Evolutionary conservation across 2,113 vertebrate genomes (phyloP).

Genomic region (Xiphophorus hellerii): DNA sequence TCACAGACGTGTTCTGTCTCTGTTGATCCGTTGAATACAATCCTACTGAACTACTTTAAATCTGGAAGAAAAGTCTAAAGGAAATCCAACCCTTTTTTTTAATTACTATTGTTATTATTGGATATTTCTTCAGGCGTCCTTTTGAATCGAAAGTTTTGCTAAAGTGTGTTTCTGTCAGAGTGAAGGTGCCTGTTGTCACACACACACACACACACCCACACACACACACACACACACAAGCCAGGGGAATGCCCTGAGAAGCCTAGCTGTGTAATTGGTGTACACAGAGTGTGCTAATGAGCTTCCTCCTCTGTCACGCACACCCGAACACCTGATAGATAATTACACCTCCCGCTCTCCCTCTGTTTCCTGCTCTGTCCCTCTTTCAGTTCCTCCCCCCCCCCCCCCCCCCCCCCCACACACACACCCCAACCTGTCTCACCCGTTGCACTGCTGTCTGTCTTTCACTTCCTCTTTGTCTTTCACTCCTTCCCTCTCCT

Average conservation of each 20-base stretch:
- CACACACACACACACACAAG: slow-evolving; percentile 42
- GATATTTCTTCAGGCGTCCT: background rate
- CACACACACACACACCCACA: slow-evolving; percentile 37
- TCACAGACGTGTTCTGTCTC: background rate
- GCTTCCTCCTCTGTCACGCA: slow-evolving; percentile 82
- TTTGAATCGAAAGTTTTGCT: slow-evolving; percentile 9
- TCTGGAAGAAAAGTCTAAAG: background rate
- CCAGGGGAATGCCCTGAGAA: slow-evolving; percentile 77
- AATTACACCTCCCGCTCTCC: slow-evolving; percentile 75
- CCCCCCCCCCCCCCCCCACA: background rate
- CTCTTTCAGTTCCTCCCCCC: slow-evolving; percentile 49
- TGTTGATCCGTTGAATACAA: background rate
- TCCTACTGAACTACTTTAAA: background rate
- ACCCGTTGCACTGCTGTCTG: slow-evolving; percentile 35
- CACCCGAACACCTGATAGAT: slow-evolving; percentile 81
- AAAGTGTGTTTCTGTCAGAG: slow-evolving; percentile 9
- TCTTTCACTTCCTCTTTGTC: slow-evolving; percentile 70
- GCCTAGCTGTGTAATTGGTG: slow-evolving; percentile 80
- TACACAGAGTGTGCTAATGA: slow-evolving; percentile 82
- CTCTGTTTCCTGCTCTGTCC: slow-evolving; percentile 69
- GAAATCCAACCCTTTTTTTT: background rate
- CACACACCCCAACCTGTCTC: slow-evolving; percentile 43
- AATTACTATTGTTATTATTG: no score
- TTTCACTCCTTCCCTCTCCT: slow-evolving; percentile 51
- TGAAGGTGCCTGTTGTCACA: slow-evolving; percentile 11